phyloP scores from a whole-genome alignment of 2,888 invertebrate genomes.

The Cordilura impudica region DNA sequence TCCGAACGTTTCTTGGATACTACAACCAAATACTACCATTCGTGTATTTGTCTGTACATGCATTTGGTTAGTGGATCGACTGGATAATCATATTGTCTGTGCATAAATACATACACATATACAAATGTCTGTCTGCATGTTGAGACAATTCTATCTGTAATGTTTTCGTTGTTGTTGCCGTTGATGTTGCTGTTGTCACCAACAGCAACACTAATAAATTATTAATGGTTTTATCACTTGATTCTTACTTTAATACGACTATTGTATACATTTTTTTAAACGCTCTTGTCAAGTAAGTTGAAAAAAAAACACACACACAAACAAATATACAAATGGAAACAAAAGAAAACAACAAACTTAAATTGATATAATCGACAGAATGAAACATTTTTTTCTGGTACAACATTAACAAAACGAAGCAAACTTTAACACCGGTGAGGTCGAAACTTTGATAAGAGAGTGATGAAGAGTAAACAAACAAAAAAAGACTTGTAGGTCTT shows the following conservation, averaged over 20 bases:
- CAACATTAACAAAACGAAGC: slow-evolving; percentile 12
- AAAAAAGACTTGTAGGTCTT: slow-evolving; percentile 25
- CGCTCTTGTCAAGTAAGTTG: slow-evolving; percentile 52
- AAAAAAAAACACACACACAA: slow-evolving; percentile 38
- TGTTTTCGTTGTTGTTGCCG: not conserved
- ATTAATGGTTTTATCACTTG: slow-evolving; percentile 67
- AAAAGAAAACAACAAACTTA: not conserved
- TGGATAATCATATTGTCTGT: slow-evolving; percentile 21
- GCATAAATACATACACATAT: no score
- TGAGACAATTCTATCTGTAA: slow-evolving; percentile 26
- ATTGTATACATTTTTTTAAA: slow-evolving; percentile 43
- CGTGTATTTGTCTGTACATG: not conserved
- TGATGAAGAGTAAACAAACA: slow-evolving; percentile 45
- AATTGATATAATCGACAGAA: not conserved
- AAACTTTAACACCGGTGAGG: slow-evolving; percentile 51
- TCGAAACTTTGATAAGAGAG: slow-evolving; percentile 55
- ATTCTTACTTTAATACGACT: slow-evolving; percentile 46
- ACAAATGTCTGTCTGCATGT: slow-evolving; percentile 19
- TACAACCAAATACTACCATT: not conserved
- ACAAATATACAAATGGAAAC: slow-evolving; percentile 12
- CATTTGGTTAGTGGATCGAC: slow-evolving; percentile 19
- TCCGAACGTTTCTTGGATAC: slow-evolving; percentile 28
- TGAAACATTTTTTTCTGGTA: not conserved
- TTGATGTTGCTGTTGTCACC: slow-evolving; percentile 40
- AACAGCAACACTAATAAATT: slow-evolving; percentile 63